These are phyloP conservation scores for Rana temporaria DNA, from an alignment of 2,113 vertebrate species.

Conservation along the genomic window DNA sequence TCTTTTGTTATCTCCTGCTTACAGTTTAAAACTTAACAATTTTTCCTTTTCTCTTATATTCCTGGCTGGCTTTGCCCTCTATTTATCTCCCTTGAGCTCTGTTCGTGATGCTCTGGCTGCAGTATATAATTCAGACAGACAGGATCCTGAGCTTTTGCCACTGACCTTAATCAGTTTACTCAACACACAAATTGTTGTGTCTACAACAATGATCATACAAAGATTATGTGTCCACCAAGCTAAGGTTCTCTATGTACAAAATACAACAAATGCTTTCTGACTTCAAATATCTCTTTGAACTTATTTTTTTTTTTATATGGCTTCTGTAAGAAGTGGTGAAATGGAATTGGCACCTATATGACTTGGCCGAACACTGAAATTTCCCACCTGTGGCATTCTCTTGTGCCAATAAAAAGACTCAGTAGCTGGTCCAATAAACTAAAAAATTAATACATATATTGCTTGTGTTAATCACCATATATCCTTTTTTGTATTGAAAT, in stretches of 20 bases:
- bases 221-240: conserved; percentile 3
- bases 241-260: conserved; percentile 7
- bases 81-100: conserved; percentile 13
- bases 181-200: conserved; percentile 45
- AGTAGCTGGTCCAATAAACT: no score
- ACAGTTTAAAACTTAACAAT: background rate
- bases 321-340: background rate
- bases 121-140: conserved; percentile 44
- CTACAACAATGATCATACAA: conserved; percentile 37
- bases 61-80: conserved; percentile 19
- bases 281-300: background rate
- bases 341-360: no score
- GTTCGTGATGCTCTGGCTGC: conserved; percentile 38
- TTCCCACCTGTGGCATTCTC: no score
- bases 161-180: conserved; percentile 55
- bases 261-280: conserved; percentile 7
- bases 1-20: background rate
- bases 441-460: no score
- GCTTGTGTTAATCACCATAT: no score
- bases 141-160: conserved; percentile 55
- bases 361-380: no score
- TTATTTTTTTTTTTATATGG: background rate
- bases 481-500: no score
- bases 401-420: no score
- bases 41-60: background rate